These are phyloP conservation scores for Sesia apiformis DNA, from an alignment of 2,888 invertebrate species.

Conservation along the genomic window DNA sequence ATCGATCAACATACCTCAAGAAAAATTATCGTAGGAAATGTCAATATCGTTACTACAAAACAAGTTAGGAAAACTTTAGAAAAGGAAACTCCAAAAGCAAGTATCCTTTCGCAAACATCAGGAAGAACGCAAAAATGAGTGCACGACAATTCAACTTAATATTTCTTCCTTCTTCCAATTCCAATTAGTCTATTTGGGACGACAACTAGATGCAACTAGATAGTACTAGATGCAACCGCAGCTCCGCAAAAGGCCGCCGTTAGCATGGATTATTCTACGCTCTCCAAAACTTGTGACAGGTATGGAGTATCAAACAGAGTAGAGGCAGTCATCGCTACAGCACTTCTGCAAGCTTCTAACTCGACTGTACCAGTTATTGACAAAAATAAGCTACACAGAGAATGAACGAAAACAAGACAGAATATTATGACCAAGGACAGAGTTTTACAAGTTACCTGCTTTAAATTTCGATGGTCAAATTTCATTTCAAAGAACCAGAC, in stretches of 20 bases:
- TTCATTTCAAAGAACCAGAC: conserved; percentile 6
- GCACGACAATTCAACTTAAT: too few relatives aligned
- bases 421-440: not conserved
- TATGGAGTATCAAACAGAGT: conserved; percentile 14
- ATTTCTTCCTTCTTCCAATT: too few relatives aligned
- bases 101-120: too few relatives aligned
- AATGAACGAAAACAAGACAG: conserved; percentile 2
- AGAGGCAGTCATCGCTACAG: conserved; percentile 12
- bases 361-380: conserved; percentile 6
- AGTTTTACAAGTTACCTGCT: not conserved
- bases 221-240: too few relatives aligned
- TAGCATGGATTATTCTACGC: not conserved
- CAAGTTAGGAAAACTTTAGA: not conserved
- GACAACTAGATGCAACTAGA: too few relatives aligned
- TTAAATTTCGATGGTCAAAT: conserved; percentile 16
- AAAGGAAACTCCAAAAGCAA: too few relatives aligned
- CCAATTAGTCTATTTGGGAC: too few relatives aligned
- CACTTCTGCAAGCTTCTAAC: conserved; percentile 6
- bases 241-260: too few relatives aligned
- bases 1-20: not conserved
- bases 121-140: too few relatives aligned
- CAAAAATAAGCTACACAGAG: conserved; percentile 9
- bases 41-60: not conserved
- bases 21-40: not conserved
- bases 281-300: not conserved